Evolutionary conservation across 1,140 invertebrate genomes (phyloP).

Genomic region (Latrodectus geometricus): DNA sequence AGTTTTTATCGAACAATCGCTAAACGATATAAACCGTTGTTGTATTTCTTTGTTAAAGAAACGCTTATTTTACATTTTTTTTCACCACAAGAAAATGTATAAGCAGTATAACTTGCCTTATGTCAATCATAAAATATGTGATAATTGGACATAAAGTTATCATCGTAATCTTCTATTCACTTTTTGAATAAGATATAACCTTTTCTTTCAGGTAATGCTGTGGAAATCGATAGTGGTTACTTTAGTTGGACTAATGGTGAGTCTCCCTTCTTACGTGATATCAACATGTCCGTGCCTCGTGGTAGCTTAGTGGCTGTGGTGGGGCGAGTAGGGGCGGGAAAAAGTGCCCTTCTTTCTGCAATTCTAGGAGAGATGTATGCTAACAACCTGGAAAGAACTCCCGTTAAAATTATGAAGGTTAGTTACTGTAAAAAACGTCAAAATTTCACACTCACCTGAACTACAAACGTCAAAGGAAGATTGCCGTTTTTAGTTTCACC

Average conservation of each 20-base stretch:
- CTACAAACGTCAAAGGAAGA: no score
- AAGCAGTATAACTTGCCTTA: no score
- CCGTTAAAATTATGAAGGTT: constrained; percentile 78
- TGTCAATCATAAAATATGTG: no score
- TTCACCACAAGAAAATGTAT: no score
- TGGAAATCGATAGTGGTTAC: constrained; percentile 29
- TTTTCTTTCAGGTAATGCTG: constrained; percentile 25
- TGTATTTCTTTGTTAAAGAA: no score
- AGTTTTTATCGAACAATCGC: no score
- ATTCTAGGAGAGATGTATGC: constrained; percentile 85
- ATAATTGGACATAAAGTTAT: no score
- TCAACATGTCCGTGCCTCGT: neutral
- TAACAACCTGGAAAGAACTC: constrained; percentile 78
- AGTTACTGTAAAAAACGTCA: neutral
- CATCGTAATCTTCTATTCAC: no score
- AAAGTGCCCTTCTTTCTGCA: constrained; percentile 88
- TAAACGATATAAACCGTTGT: no score
- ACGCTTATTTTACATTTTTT: no score
- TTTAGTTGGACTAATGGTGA: constrained; percentile 48
- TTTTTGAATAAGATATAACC: neutral
- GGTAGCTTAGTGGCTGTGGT: constrained; percentile 79
- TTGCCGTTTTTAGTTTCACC: no score
- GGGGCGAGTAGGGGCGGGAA: constrained; percentile 89
- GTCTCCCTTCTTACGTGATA: constrained; percentile 31
- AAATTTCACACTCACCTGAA: no score